Evolutionary conservation across 2,113 vertebrate genomes (phyloP).

Genomic region (Macaca nemestrina): DNA sequence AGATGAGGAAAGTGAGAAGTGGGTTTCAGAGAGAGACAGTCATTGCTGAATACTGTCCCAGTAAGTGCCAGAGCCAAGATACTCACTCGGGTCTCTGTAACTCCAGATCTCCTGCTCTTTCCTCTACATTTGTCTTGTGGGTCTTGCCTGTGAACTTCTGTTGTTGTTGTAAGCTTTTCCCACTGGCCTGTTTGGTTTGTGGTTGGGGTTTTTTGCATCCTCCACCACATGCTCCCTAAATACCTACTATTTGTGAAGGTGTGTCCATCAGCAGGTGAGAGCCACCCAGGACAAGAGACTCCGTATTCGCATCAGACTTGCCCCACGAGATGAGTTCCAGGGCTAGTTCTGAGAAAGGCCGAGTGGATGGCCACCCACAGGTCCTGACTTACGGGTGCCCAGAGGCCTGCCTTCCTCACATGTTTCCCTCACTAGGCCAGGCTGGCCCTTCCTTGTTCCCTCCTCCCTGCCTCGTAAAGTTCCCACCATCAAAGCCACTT

Average conservation of each 20-base stretch:
- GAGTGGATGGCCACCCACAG: background rate
- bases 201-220: background rate
- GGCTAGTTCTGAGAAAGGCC: background rate
- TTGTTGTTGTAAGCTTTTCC: background rate
- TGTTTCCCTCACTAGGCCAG: background rate
- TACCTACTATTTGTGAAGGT: background rate
- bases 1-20: slow-evolving; percentile 21
- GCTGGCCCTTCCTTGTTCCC: background rate
- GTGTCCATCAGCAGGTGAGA: background rate
- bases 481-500: background rate
- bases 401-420: background rate
- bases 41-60: background rate
- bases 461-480: background rate
- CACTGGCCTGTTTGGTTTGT: background rate
- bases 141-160: background rate
- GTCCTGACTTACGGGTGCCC: background rate
- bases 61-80: background rate
- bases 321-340: background rate
- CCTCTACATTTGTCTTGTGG: background rate
- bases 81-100: background rate
- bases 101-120: background rate
- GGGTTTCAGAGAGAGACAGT: background rate
- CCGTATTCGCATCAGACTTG: background rate
- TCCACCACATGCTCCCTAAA: background rate
- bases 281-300: background rate